A percentile compares a stretch with the other conserved stretches of the same genome.
Evolutionary conservation across 2,113 vertebrate species (phyloP).

Genomic region (Accipiter virgatus): DNA sequence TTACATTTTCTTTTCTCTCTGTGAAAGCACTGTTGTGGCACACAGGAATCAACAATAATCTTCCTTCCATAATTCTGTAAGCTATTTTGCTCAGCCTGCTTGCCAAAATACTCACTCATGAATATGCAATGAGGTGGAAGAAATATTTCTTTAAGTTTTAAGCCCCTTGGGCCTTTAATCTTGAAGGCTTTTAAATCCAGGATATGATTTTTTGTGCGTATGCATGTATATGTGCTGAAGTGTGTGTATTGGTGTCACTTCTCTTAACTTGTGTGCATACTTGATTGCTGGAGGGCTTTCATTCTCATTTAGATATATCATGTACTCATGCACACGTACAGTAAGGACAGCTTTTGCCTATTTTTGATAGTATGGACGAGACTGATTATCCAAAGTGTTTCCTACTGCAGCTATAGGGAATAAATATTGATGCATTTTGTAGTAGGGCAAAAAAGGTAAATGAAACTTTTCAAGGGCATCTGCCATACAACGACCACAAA

Average conservation of each 20-base stretch:
- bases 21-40: constrained; percentile 26
- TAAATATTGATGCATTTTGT: background rate
- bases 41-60: constrained; percentile 63
- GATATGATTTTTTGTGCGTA: constrained; percentile 71
- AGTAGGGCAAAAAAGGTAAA: background rate
- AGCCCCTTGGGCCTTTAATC: constrained; percentile 70
- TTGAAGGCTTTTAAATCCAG: constrained; percentile 83
- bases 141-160: constrained; percentile 80
- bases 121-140: constrained; percentile 71
- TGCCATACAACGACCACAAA: background rate
- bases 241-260: constrained; percentile 70
- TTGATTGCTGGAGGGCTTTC: constrained; percentile 44
- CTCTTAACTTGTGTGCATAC: constrained; percentile 80
- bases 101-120: constrained; percentile 77
- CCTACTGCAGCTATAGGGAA: background rate
- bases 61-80: constrained; percentile 62
- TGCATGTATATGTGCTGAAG: constrained; percentile 52
- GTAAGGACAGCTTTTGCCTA: background rate
- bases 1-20: constrained; percentile 37
- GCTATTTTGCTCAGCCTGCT: constrained; percentile 56
- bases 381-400: background rate
- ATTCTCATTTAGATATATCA: constrained; percentile 44
- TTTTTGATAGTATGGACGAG: background rate
- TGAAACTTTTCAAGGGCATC: background rate
- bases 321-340: background rate